A percentile compares a stretch with the other conserved stretches of the same genome.
Evolutionary conservation across 2,113 vertebrate species (phyloP).

Genomic region (Pimephales promelas): DNA sequence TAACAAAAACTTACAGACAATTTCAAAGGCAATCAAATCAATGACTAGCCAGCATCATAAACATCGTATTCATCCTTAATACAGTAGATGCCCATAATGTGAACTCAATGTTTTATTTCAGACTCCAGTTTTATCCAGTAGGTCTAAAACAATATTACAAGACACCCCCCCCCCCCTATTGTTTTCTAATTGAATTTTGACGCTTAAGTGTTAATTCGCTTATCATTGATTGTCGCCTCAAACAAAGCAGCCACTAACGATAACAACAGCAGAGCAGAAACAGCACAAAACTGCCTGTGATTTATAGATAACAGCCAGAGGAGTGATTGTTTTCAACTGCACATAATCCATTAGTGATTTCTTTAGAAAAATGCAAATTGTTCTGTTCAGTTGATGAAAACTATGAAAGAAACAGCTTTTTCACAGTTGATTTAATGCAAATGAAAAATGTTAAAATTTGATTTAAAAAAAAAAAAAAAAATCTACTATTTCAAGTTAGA

Average conservation of each 20-base stretch:
- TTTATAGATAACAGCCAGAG: constrained; percentile 24
- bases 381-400: neutral
- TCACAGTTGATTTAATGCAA: neutral
- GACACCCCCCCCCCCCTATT: rapidly evolving
- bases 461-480: neutral
- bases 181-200: constrained; percentile 6
- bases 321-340: neutral
- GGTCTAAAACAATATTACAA: neutral
- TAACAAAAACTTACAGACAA: neutral
- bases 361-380: neutral
- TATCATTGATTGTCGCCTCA: constrained; percentile 65
- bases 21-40: neutral
- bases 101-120: neutral
- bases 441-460: neutral
- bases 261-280: constrained; percentile 59
- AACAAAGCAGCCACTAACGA: constrained; percentile 55
- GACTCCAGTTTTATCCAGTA: neutral
- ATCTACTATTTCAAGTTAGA: neutral
- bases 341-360: neutral
- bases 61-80: neutral
- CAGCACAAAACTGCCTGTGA: constrained; percentile 29
- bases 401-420: neutral
- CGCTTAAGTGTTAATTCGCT: constrained; percentile 56
- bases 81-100: neutral
- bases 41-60: neutral